Conservation (phyloP, 2,888 invertebrate genomes). For the Toxonevra muliebris region DNA sequence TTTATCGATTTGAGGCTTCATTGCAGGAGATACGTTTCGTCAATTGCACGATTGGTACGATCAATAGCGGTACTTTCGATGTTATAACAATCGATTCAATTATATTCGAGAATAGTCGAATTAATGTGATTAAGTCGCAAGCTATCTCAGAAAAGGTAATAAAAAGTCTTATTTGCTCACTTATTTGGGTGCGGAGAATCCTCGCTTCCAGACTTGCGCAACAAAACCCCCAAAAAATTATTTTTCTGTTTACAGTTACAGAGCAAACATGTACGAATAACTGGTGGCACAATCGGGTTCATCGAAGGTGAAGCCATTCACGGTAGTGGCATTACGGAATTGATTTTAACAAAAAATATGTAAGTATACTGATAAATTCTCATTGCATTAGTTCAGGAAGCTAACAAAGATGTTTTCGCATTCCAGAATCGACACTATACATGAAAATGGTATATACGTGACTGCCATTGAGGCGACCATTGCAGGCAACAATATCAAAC, state of each 20-base stretch:
- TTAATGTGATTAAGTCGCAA: conserved; percentile 53
- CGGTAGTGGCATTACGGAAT: conserved; percentile 60
- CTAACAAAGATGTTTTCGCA: not conserved
- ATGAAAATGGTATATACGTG: conserved; percentile 58
- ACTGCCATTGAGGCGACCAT: conserved; percentile 55
- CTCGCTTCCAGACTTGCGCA: not conserved
- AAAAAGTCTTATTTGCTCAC: not conserved
- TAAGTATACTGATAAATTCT: conserved; percentile 34
- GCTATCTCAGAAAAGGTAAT: conserved; percentile 62
- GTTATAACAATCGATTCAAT: conserved; percentile 60
- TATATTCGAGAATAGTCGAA: conserved; percentile 57
- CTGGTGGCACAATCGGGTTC: conserved; percentile 56
- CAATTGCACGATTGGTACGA: conserved; percentile 55
- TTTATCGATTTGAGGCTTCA: conserved; percentile 58
- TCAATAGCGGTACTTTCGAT: conserved; percentile 59
- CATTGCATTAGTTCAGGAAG: not conserved
- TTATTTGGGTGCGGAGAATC: too few relatives aligned
- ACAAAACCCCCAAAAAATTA: not conserved
- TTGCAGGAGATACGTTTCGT: conserved; percentile 57
- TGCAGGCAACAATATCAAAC: conserved; percentile 53
- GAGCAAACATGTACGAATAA: conserved; percentile 58
- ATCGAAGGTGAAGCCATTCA: conserved; percentile 62
- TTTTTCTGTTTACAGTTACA: conserved; percentile 45
- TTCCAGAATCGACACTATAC: conserved; percentile 57
- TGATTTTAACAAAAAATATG: conserved; percentile 58